phyloP scores from a whole-genome alignment of 1,140 invertebrate genomes.

The Babylonia areolata region DNA sequence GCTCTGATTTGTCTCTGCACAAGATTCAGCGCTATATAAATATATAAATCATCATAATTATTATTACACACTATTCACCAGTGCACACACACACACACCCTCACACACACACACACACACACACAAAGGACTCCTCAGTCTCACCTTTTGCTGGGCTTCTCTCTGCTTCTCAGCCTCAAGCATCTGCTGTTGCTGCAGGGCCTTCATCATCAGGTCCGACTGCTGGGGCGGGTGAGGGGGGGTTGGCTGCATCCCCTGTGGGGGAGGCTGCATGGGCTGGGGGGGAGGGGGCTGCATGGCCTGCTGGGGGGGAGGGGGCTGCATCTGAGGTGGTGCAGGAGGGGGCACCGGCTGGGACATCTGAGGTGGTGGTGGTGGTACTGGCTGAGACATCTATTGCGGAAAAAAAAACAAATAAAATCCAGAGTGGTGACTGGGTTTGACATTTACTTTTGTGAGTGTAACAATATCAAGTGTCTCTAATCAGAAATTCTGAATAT shows the following conservation, averaged over 20 bases:
- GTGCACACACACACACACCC: too few species aligned
- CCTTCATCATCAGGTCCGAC: slow-evolving; percentile 66
- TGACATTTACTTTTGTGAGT: too few species aligned
- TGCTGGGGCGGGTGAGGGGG: slow-evolving; percentile 27
- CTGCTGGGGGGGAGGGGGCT: slow-evolving; percentile 44
- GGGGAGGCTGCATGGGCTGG: slow-evolving; percentile 9
- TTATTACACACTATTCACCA: not conserved
- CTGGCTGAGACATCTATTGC: slow-evolving; percentile 7
- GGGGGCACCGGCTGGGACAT: slow-evolving; percentile 24
- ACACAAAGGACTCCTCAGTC: not conserved
- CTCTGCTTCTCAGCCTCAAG: slow-evolving; percentile 67
- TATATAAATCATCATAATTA: too few species aligned
- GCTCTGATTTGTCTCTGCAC: too few species aligned
- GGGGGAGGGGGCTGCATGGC: slow-evolving; percentile 30
- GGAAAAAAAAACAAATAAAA: too few species aligned
- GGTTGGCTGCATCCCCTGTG: too few species aligned
- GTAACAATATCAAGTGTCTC: too few species aligned
- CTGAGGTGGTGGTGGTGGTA: slow-evolving; percentile 8
- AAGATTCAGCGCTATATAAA: too few species aligned
- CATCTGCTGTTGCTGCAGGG: slow-evolving; percentile 67
- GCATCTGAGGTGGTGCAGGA: slow-evolving; percentile 25
- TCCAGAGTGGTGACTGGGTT: too few species aligned
- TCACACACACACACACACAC: too few species aligned
- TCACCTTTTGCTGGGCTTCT: slow-evolving; percentile 60
- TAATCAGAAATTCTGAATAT: too few species aligned